A percentile compares a stretch with the other conserved stretches of the same genome.
Evolutionary conservation across 2,113 vertebrate species (phyloP).

Genomic region (Corydoras sp.): DNA sequence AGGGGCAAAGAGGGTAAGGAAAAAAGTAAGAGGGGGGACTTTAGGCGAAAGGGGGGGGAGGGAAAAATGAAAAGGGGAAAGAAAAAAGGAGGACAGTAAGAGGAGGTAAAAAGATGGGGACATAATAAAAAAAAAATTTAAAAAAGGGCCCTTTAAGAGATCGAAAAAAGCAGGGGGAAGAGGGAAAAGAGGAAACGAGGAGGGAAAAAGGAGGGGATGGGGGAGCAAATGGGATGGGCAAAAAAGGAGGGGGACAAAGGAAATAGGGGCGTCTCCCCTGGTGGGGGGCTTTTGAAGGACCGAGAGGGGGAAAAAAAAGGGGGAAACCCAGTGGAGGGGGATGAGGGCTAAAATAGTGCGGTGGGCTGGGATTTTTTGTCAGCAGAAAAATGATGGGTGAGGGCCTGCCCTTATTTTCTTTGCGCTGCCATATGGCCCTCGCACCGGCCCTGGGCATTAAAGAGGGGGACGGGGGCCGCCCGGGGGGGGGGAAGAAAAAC

Average conservation of each 20-base stretch:
- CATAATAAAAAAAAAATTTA: not conserved
- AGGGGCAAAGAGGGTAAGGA: too few species aligned
- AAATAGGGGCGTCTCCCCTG: not conserved
- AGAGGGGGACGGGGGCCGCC: constrained; percentile 71
- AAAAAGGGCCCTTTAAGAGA: not conserved
- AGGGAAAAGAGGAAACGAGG: not conserved
- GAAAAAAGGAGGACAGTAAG: not conserved
- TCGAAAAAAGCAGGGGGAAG: not conserved
- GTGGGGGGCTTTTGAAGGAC: constrained; percentile 63
- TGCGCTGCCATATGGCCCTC: constrained; percentile 70
- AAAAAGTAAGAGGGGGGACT: not conserved
- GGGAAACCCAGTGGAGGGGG: constrained; percentile 52
- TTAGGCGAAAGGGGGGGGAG: too few species aligned
- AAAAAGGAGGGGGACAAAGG: not conserved
- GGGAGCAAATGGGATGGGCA: not conserved
- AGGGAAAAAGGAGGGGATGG: not conserved
- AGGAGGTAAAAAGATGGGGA: not conserved
- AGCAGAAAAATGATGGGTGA: constrained; percentile 78
- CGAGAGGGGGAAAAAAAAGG: constrained; percentile 53
- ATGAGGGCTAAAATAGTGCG: constrained; percentile 71
- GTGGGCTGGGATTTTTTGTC: constrained; percentile 76
- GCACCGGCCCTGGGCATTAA: constrained; percentile 67
- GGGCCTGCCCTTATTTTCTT: constrained; percentile 71
- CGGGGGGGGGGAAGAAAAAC: constrained; percentile 67
- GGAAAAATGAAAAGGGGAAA: too few species aligned